These are phyloP conservation scores for Madoqua kirkii DNA, from an alignment of 2,113 vertebrate species.

Conservation along the genomic window DNA sequence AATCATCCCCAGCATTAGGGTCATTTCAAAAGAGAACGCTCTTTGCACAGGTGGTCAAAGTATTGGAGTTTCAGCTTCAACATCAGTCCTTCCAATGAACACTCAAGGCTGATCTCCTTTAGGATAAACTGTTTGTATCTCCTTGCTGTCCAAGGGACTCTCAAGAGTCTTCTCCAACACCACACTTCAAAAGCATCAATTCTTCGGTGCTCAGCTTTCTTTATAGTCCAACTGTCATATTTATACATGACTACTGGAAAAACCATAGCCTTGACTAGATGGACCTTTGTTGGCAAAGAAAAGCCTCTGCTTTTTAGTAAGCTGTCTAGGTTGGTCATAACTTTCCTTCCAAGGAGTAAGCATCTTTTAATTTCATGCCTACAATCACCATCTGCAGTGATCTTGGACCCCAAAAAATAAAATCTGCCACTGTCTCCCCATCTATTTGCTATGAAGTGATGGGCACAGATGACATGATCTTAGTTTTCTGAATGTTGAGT, in stretches of 20 bases:
- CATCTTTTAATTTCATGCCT: background rate
- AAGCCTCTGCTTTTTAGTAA: background rate
- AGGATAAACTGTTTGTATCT: background rate
- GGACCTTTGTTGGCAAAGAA: background rate
- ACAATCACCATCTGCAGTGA: background rate
- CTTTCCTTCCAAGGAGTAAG: background rate
- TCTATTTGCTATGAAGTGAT: background rate
- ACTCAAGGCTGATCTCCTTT: background rate
- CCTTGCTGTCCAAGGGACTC: background rate
- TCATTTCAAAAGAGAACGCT: background rate
- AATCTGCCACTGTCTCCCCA: background rate
- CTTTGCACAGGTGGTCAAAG: background rate
- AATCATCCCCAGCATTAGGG: background rate
- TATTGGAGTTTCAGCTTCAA: background rate
- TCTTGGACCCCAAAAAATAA: accelerated
- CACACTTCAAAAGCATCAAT: background rate
- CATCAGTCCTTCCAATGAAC: background rate
- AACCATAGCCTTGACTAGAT: background rate
- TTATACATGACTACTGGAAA: background rate
- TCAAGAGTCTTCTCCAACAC: background rate
- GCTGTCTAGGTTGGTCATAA: background rate
- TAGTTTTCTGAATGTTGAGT: background rate
- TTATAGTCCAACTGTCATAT: background rate
- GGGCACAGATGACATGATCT: background rate
- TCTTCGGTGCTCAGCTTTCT: background rate